Percentiles rank a stretch among this genome's conserved stretches.
Evolutionary conservation across 2,888 invertebrate genomes (phyloP).

Genomic region (Eupithecia centaureata): DNA sequence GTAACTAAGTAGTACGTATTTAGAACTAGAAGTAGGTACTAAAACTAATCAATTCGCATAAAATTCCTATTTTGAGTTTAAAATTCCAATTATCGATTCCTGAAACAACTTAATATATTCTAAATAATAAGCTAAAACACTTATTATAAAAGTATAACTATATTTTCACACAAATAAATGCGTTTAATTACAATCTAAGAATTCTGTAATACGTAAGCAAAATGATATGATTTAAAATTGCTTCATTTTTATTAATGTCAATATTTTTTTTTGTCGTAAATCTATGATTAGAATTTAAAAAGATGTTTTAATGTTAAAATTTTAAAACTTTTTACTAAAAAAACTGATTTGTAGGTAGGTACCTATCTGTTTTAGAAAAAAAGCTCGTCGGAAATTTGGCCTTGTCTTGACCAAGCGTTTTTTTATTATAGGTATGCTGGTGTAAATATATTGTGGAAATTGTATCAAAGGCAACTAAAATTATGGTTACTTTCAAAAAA

Average conservation of each 20-base stretch:
- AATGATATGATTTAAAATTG: constrained; percentile 43
- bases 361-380: constrained; percentile 17
- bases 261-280: not conserved
- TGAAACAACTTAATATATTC: constrained; percentile 5
- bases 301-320: not conserved
- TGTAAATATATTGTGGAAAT: constrained; percentile 38
- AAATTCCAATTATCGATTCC: constrained; percentile 25
- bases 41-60: constrained; percentile 12
- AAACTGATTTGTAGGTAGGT: constrained; percentile 1
- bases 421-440: constrained; percentile 1
- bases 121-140: not conserved
- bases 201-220: constrained; percentile 36
- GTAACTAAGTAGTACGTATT: not conserved
- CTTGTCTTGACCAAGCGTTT: constrained; percentile 9
- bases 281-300: constrained; percentile 25
- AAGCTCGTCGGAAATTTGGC: constrained; percentile 21
- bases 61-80: constrained; percentile 12
- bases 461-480: constrained; percentile 56
- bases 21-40: not conserved
- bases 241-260: constrained; percentile 24
- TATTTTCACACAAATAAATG: constrained; percentile 40
- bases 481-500: constrained; percentile 63
- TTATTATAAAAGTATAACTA: not conserved
- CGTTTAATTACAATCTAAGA: constrained; percentile 32
- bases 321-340: not conserved